Percentiles rank a stretch among this genome's conserved stretches.
These are phyloP conservation scores for Holacanthella duospinosa DNA, from an alignment of 2,888 invertebrate species.

Conservation along the genomic window DNA sequence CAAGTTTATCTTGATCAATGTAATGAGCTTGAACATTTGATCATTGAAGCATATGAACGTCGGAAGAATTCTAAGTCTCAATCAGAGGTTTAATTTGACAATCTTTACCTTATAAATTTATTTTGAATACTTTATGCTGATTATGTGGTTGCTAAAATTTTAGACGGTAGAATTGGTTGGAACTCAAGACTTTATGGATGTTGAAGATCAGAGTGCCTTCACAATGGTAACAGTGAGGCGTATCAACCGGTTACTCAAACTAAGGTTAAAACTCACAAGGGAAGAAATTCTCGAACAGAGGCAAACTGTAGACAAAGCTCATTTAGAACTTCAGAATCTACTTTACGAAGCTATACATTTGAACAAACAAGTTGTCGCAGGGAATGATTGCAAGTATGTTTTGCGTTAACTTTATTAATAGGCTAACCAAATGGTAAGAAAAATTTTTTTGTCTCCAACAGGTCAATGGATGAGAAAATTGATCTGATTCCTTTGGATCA, in stretches of 20 bases:
- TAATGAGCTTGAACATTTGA: constrained; percentile 14
- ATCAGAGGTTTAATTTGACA: not conserved
- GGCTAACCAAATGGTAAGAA: not conserved
- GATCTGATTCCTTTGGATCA: constrained; percentile 72
- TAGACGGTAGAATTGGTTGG: not conserved
- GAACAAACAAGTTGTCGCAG: constrained; percentile 87
- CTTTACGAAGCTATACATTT: constrained; percentile 88
- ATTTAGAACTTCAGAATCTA: constrained; percentile 82
- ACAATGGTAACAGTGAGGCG: constrained; percentile 20
- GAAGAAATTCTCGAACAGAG: constrained; percentile 23
- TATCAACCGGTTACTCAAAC: constrained; percentile 29
- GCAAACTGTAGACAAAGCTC: constrained; percentile 76
- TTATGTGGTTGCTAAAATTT: too few relatives aligned
- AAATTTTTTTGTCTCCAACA: constrained; percentile 38
- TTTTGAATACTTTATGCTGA: too few relatives aligned
- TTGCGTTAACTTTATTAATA: not conserved
- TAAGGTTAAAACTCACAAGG: constrained; percentile 28
- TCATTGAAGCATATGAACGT: constrained; percentile 13
- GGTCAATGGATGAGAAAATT: constrained; percentile 86
- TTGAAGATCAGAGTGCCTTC: constrained; percentile 22
- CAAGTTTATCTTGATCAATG: constrained; percentile 2
- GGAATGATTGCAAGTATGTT: constrained; percentile 73
- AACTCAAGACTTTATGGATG: constrained; percentile 18
- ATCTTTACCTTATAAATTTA: not conserved
- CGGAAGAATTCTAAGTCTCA: constrained; percentile 1